phyloP scores from a whole-genome alignment of 2,888 invertebrate species.

The Thereva unica region DNA sequence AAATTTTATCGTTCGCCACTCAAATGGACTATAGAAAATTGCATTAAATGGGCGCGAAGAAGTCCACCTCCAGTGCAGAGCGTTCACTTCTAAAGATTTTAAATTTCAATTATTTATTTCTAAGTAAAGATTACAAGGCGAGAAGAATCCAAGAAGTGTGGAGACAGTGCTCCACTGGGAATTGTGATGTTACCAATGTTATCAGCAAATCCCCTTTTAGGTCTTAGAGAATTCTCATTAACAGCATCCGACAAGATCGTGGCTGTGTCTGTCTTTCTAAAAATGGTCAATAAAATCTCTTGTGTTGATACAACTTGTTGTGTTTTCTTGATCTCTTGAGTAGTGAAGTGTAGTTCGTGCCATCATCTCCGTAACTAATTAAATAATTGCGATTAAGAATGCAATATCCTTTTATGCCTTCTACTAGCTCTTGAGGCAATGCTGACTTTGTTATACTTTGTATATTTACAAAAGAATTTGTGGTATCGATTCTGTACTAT shows the following conservation, averaged over 20 bases:
- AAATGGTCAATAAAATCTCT: slow-evolving; percentile 24
- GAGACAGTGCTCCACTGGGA: background rate
- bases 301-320: slow-evolving; percentile 1
- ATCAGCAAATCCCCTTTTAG: slow-evolving; percentile 24
- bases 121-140: too few relatives aligned
- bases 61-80: too few relatives aligned
- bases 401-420: slow-evolving; percentile 22
- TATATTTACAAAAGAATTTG: too few relatives aligned
- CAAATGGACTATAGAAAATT: too few relatives aligned
- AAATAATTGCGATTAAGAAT: slow-evolving; percentile 16
- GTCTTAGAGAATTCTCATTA: slow-evolving; percentile 30
- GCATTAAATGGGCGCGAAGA: too few relatives aligned
- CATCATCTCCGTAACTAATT: slow-evolving; percentile 30
- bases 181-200: slow-evolving; percentile 23
- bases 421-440: background rate
- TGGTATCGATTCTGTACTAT: too few relatives aligned
- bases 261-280: slow-evolving; percentile 18
- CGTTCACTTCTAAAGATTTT: too few relatives aligned
- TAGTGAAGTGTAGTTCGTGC: background rate
- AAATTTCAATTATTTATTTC: too few relatives aligned
- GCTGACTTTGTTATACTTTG: background rate
- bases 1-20: too few relatives aligned
- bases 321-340: background rate
- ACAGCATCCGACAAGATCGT: slow-evolving; percentile 5
- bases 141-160: too few relatives aligned